These are phyloP conservation scores for Hydrochoerus hydrochaeris DNA, from an alignment of 2,113 vertebrate species.

Conservation along the genomic window DNA sequence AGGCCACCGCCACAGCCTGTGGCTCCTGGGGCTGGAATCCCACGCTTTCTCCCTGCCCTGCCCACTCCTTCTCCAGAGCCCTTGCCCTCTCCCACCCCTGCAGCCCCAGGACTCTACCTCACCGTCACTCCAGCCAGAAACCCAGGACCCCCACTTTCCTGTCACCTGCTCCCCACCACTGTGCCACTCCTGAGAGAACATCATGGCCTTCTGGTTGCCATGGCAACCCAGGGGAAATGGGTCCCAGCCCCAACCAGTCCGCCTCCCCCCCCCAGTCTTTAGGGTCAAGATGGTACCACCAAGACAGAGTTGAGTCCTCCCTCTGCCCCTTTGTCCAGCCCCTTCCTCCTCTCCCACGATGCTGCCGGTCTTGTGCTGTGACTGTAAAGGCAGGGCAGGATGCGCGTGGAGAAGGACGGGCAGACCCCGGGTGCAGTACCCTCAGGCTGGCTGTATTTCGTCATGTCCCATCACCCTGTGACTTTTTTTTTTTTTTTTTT, in stretches of 20 bases:
- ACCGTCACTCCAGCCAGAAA: too few species aligned
- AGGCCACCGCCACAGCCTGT: accelerated
- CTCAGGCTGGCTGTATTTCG: not conserved
- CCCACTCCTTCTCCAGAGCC: too few species aligned
- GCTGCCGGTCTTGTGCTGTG: not conserved
- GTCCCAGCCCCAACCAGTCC: too few species aligned
- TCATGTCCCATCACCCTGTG: not conserved
- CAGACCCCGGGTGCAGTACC: not conserved
- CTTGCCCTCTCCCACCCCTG: not conserved
- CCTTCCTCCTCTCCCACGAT: not conserved
- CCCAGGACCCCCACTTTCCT: not conserved
- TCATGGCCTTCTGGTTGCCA: not conserved
- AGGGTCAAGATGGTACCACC: not conserved
- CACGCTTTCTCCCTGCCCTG: too few species aligned
- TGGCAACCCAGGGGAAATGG: not conserved
- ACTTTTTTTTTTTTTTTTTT: not conserved
- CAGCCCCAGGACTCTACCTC: not conserved
- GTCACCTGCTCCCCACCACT: not conserved
- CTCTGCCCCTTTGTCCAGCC: not conserved
- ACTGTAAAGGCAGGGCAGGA: not conserved
- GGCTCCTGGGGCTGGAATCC: not conserved
- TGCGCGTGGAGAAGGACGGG: not conserved
- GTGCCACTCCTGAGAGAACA: accelerated
- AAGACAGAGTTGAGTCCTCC: not conserved
- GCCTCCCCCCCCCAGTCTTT: accelerated